These are phyloP conservation scores for Brassicogethes aeneus DNA, from an alignment of 2,888 invertebrate species.

Conservation along the genomic window DNA sequence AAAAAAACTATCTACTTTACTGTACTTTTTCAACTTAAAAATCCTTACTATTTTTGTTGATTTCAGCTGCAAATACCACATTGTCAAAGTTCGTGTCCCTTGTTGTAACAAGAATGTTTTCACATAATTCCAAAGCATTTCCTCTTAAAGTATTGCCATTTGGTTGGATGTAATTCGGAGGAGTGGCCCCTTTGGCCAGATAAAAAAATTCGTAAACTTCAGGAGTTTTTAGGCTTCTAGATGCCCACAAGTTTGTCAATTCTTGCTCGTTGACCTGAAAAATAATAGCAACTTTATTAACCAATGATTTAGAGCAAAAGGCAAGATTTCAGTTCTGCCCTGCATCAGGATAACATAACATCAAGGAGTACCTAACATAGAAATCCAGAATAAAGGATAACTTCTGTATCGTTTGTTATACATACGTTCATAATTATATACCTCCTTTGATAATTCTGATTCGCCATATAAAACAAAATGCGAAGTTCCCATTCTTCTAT, in stretches of 20 bases:
- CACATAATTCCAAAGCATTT: slow-evolving; percentile 29
- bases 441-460: too few species aligned
- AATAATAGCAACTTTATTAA: background rate
- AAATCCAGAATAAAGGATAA: too few species aligned
- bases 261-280: slow-evolving; percentile 20
- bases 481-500: too few species aligned
- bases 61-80: slow-evolving; percentile 21
- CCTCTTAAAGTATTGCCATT: slow-evolving; percentile 22
- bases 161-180: slow-evolving; percentile 8
- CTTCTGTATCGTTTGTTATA: too few species aligned
- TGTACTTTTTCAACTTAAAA: too few species aligned
- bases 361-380: too few species aligned
- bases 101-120: slow-evolving; percentile 24
- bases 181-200: slow-evolving; percentile 7
- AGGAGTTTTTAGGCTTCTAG: slow-evolving; percentile 27
- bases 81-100: slow-evolving; percentile 24
- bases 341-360: too few species aligned
- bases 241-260: slow-evolving; percentile 20
- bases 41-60: background rate
- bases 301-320: too few species aligned
- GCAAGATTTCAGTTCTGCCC: too few species aligned
- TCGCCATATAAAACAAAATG: too few species aligned
- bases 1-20: too few species aligned
- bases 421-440: too few species aligned
- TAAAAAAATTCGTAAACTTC: slow-evolving; percentile 28